Evolutionary conservation across 30 jellyfish, hydroid and myxozoan genomes (phyloP).

Genomic region (Morbakka virulenta): DNA sequence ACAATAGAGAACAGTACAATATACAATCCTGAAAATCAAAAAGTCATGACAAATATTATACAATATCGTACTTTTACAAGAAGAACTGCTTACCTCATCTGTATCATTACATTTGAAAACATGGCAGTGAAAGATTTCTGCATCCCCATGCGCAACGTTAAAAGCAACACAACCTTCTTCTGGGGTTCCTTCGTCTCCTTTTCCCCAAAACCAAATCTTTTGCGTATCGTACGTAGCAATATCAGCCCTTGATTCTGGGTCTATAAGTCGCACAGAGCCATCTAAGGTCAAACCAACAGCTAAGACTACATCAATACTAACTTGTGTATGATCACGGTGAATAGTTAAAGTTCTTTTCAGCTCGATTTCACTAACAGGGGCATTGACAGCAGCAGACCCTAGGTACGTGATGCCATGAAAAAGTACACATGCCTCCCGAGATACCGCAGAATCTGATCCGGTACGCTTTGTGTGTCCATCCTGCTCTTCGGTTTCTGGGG

Average conservation of each 20-base stretch:
- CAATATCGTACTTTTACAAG: too few species aligned
- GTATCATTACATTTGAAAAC: constrained; percentile 86
- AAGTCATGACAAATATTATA: too few species aligned
- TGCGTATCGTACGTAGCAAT: constrained; percentile 68
- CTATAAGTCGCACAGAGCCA: constrained; percentile 62
- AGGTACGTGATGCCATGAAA: constrained; percentile 78
- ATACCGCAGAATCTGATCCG: too few species aligned
- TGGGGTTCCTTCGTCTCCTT: constrained; percentile 64
- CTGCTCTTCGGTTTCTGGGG: too few species aligned
- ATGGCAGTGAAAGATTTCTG: constrained; percentile 67
- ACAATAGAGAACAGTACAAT: too few species aligned
- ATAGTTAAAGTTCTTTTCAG: constrained; percentile 70
- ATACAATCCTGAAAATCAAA: too few species aligned
- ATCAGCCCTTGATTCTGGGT: constrained; percentile 62
- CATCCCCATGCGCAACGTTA: constrained; percentile 80
- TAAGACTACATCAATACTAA: constrained; percentile 59
- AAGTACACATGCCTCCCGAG: constrained; percentile 67
- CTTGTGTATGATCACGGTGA: constrained; percentile 65
- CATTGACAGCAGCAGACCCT: constrained; percentile 89
- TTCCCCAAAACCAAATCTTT: constrained; percentile 84
- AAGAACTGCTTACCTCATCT: constrained; percentile 89
- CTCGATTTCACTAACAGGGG: constrained; percentile 83
- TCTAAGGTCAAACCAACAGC: constrained; percentile 47
- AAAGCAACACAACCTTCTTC: constrained; percentile 85
- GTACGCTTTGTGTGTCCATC: too few species aligned